Evolutionary conservation across 1,140 invertebrate species (phyloP).

Genomic region (Tetragonula clypearis): DNA sequence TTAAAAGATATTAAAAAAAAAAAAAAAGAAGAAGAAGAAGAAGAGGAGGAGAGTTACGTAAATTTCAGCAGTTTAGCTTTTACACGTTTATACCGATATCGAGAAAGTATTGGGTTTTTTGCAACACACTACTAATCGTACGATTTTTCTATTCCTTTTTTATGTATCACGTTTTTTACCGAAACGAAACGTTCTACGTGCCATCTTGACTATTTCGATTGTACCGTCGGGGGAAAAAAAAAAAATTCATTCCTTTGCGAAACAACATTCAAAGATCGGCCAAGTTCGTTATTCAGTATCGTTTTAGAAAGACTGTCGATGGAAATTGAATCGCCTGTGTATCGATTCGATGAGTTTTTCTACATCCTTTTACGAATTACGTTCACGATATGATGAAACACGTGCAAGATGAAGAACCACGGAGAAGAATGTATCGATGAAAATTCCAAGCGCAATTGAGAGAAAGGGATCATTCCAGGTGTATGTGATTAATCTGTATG

Average conservation of each 20-base stretch:
- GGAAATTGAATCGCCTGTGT: not conserved
- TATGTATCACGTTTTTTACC: constrained; percentile 43
- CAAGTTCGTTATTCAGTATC: constrained; percentile 5
- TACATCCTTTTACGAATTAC: constrained; percentile 2
- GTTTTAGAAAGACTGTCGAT: constrained; percentile 1
- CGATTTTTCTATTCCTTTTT: constrained; percentile 52
- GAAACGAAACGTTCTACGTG: constrained; percentile 8
- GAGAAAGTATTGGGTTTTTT: constrained; percentile 53
- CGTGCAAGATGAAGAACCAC: not conserved
- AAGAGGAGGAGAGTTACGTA: not conserved
- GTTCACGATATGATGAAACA: not conserved
- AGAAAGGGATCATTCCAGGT: constrained; percentile 39
- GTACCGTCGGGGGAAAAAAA: not conserved
- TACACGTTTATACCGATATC: constrained; percentile 53
- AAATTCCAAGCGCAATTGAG: constrained; percentile 21
- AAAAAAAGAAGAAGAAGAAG: not conserved
- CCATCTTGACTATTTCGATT: constrained; percentile 15
- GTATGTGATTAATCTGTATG: constrained; percentile 15
- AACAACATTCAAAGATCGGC: not conserved
- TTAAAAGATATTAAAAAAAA: constrained; percentile 7
- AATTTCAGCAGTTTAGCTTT: constrained; percentile 48
- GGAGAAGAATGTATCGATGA: not conserved
- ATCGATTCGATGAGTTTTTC: constrained; percentile 9
- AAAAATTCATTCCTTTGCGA: not conserved
- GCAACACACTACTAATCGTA: constrained; percentile 48